phyloP scores from a whole-genome alignment of 2,113 vertebrate species.

The Dissostichus mawsoni region DNA sequence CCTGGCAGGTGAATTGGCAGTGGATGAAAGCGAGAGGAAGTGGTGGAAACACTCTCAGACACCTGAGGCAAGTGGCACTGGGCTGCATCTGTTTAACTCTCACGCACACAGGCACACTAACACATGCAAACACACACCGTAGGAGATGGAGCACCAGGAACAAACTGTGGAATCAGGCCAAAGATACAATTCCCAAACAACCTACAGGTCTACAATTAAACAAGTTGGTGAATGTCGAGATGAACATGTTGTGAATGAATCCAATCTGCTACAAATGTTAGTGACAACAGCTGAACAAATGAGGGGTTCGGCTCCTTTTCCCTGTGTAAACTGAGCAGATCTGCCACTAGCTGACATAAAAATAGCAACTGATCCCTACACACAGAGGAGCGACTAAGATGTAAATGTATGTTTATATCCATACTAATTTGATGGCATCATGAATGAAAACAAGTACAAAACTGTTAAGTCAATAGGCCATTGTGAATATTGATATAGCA shows the following conservation, averaged over 20 bases:
- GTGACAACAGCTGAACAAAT: constrained; percentile 62
- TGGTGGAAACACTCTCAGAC: constrained; percentile 72
- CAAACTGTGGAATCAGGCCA: constrained; percentile 47
- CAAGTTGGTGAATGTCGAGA: constrained; percentile 44
- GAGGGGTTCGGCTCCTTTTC: constrained; percentile 22
- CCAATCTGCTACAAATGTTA: constrained; percentile 56
- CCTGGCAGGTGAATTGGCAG: constrained; percentile 79
- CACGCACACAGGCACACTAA: constrained; percentile 15
- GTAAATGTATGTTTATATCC: constrained; percentile 27
- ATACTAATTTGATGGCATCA: constrained; percentile 63
- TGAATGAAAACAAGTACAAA: constrained; percentile 57
- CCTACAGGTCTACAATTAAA: constrained; percentile 57
- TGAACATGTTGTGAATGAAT: constrained; percentile 57
- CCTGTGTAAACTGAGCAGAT: constrained; percentile 24
- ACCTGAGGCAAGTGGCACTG: constrained; percentile 73
- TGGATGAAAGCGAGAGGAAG: constrained; percentile 76
- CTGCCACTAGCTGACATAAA: constrained; percentile 40
- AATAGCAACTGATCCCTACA: constrained; percentile 38
- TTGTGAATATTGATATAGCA: constrained; percentile 63
- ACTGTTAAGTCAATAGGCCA: constrained; percentile 72
- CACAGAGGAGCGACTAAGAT: constrained; percentile 7
- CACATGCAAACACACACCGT: constrained; percentile 4
- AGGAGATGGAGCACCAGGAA: constrained; percentile 10
- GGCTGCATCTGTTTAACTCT: constrained; percentile 69
- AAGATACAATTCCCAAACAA: constrained; percentile 50